phyloP scores from a whole-genome alignment of 2,888 invertebrate species.

The Cancer borealis region DNA sequence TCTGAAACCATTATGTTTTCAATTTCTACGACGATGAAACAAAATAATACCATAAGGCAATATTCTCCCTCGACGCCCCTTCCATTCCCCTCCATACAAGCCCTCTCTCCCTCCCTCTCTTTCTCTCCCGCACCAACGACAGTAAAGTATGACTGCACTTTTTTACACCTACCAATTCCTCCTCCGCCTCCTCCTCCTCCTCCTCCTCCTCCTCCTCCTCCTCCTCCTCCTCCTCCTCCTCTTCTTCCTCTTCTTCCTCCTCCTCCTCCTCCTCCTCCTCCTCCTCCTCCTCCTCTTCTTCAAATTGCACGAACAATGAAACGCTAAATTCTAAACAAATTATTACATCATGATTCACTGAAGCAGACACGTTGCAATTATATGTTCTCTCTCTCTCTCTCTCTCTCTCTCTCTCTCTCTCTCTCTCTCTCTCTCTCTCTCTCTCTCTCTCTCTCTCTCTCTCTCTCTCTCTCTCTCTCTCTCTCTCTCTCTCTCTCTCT shows the following conservation, averaged over 20 bases:
- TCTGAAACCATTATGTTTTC: background rate
- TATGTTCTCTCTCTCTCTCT: slow-evolving; percentile 39
- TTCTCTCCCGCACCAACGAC: background rate
- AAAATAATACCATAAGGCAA: background rate
- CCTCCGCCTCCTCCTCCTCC: background rate
- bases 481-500: slow-evolving; percentile 26
- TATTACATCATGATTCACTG: slow-evolving; percentile 56
- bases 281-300: background rate
- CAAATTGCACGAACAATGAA: slow-evolving; percentile 7
- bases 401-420: slow-evolving; percentile 55
- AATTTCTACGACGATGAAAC: background rate
- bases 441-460: slow-evolving; percentile 50
- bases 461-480: slow-evolving; percentile 4
- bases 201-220: too few species aligned
- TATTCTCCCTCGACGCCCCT: background rate
- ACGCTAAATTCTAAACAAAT: slow-evolving; percentile 49
- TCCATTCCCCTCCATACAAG: too few species aligned
- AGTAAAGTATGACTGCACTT: slow-evolving; percentile 11
- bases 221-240: background rate
- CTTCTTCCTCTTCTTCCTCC: background rate
- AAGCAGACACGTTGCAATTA: slow-evolving; percentile 60
- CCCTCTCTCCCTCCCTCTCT: background rate
- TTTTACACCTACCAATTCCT: background rate
- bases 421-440: slow-evolving; percentile 57
- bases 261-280: background rate